Conservation (phyloP, 2,888 invertebrate species). For the Tenthredo livida region DNA sequence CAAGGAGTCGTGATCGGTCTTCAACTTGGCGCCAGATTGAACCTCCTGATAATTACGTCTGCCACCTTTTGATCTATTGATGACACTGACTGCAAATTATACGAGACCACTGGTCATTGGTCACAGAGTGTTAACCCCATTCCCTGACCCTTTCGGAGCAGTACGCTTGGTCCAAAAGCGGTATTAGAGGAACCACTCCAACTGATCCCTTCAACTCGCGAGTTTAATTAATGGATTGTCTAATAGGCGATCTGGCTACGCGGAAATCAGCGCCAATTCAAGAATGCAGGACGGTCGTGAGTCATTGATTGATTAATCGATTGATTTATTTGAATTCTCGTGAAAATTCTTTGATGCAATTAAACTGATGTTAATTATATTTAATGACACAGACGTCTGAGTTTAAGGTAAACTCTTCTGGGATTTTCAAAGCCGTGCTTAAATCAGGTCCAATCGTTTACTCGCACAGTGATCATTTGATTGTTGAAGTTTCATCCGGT, state of each 20-base stretch:
- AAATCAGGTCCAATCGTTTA: neutral
- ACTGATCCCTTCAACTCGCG: slow-evolving; percentile 28
- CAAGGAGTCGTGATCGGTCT: neutral
- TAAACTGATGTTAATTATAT: neutral
- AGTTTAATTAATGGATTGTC: slow-evolving; percentile 44
- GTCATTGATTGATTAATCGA: neutral
- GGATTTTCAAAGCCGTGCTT: neutral
- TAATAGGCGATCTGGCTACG: slow-evolving; percentile 2
- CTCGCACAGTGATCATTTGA: neutral
- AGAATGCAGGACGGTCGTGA: slow-evolving; percentile 5
- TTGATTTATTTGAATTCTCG: neutral
- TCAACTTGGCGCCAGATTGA: neutral
- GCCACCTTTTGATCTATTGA: neutral
- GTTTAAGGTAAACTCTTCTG: neutral
- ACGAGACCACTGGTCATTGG: slow-evolving; percentile 22
- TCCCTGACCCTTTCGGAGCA: neutral
- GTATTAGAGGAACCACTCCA: slow-evolving; percentile 31
- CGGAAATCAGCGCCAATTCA: slow-evolving; percentile 40
- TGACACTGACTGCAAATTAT: slow-evolving; percentile 12
- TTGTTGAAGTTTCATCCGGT: neutral
- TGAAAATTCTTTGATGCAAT: neutral
- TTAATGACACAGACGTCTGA: neutral
- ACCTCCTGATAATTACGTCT: slow-evolving; percentile 10
- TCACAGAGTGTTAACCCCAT: slow-evolving; percentile 16
- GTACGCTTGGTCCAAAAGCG: neutral